Base-by-base conservation (phyloP, 2,797 vertebrate species). In the Bradypus variegatus region DNA sequence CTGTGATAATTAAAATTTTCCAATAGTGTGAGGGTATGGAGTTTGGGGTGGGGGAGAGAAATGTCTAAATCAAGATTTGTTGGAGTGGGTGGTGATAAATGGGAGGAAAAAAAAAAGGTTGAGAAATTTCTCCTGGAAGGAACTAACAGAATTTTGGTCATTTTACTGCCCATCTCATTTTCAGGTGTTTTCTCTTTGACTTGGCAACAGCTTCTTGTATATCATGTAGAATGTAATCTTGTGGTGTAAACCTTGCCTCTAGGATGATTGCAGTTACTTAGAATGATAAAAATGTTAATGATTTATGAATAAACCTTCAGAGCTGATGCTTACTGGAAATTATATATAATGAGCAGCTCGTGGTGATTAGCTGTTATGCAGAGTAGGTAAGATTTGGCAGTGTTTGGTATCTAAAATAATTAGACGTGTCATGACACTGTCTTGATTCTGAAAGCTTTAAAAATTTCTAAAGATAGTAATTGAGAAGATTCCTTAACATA, bases 381-480 rank as follows among this genome's bases (percentile, higher is more conserved):
- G 90, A 88, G 67, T 70, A 62, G 38, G 16, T 76, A 79, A 87
- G 76, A 41, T 65, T 65, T 55, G 67, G 38, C 76, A 82, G n/a
- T 64, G 76, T 95, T 93, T 91, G 76, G 27, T 84, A 76, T 87
- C 31, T 73, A 62, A 92, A 95, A 86, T 89, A 88, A 58, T 85
- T 83, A 89, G 58, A 85, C 8, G 76, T 2, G 14, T 82, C 70
- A 29, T 88, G 67, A 64, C 58, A 58, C 86, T 93, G 93, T 92
- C 55, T 90, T 77, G 36, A 67, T 93, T 90, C 88, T 84, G 36
- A 93, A 60, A 89, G 38, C 5, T 53, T 70, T 93, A 88, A 78
- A 77, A 73, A 86, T 82, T 78, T 14, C 53, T 67, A 84, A 72
- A 83, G 45, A 53, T 85, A 75, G 31, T 93, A 48, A 88, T 78